Base-by-base conservation (phyloP, 1,140 invertebrate species). In the Drosophila willistoni region DNA sequence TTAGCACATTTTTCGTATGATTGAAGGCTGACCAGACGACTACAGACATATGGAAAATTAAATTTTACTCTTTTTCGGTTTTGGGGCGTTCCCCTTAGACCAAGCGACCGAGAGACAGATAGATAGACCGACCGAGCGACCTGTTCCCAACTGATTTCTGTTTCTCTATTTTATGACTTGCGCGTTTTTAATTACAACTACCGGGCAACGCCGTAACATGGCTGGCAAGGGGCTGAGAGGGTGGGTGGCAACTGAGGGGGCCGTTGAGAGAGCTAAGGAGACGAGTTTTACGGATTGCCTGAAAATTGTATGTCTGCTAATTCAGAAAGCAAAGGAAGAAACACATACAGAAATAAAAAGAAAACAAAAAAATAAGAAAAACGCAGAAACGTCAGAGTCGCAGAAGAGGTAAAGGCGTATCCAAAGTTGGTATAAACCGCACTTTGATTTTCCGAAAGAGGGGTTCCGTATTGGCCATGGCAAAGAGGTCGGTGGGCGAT, bases 131-230 rank as follows among this genome's bases (percentile, higher is more conserved):
- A 29, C 44, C 36, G 54, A 44, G 22, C 68, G 69, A 85, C 74
- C 77, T 68, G 80, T 76, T 71, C 77, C 67, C 74, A 69, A 68
- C 71, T 59, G 77, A 64, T 85, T 78, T 85, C 70, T 67, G 77
- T 71, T 79, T 62, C 72, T 73, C 60, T 66, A 63, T 85, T 84
- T 85, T 86, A 86, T 84, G 83, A 86, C 83, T 83, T 82, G 83
- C 75, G 72, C 76, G 82, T 79, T 87, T 86, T 86, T 86, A 87
- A 86, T 86, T 86, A 87, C 82, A 82, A 75, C 82, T 86, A 87
- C 83, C 70, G 79, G 70, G 78, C 72, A 65, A 42, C 54, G 67
- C 60, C 47, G 42, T 47, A 54, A 42, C 17, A 19, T 14, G 41
- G 60, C 33, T 25, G 22, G 22, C 22, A 25, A 25, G 22, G 57